Percentiles rank a stretch among this genome's conserved stretches.
Evolutionary conservation across 2,888 invertebrate genomes (phyloP).

Genomic region (Latrodectus elegans): DNA sequence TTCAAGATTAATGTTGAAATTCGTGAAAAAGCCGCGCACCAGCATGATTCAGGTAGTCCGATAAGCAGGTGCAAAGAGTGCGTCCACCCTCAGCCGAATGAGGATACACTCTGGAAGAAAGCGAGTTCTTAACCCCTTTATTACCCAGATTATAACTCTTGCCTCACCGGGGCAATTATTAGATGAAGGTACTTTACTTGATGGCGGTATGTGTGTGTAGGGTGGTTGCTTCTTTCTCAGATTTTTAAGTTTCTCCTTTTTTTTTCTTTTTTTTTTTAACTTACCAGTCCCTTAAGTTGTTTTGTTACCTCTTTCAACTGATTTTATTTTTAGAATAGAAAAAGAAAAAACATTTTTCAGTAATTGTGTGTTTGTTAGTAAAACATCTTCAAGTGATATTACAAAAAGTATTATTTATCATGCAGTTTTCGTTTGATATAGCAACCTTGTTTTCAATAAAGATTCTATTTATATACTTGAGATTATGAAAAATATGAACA

Average conservation of each 20-base stretch:
- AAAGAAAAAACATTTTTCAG: no score
- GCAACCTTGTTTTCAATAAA: no score
- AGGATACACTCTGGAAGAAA: slow-evolving; percentile 5
- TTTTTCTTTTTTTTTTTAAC: background rate
- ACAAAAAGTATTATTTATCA: no score
- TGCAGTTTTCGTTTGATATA: no score
- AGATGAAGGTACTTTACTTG: background rate
- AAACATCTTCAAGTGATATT: no score
- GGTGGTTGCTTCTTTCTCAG: background rate
- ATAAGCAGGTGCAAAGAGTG: slow-evolving; percentile 21
- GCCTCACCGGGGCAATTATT: background rate
- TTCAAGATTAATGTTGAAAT: slow-evolving; percentile 5
- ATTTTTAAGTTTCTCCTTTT: background rate
- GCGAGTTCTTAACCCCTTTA: slow-evolving; percentile 17
- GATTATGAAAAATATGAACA: no score
- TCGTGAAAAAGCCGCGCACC: background rate
- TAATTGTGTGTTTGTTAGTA: no score
- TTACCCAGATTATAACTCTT: slow-evolving; percentile 20
- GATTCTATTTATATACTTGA: no score
- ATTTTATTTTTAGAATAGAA: background rate
- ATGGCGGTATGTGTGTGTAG: background rate
- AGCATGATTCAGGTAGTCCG: background rate
- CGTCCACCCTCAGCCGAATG: slow-evolving; percentile 5
- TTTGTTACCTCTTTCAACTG: background rate
- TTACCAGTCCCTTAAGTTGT: background rate